Evolutionary conservation across 1,140 invertebrate species (phyloP).

Genomic region (Belonocnema kinseyi): DNA sequence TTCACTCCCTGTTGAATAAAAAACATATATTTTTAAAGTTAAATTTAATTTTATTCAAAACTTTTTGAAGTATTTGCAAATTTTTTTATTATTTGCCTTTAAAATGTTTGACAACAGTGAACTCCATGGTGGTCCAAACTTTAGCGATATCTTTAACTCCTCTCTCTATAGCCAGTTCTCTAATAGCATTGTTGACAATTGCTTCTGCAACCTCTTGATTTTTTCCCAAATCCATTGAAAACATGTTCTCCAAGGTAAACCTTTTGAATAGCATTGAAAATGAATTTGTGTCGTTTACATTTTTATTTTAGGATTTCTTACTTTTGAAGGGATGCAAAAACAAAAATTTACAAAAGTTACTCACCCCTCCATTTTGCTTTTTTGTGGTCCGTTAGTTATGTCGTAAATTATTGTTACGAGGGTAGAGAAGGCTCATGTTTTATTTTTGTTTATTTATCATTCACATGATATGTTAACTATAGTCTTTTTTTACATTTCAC

Average conservation of each 20-base stretch:
- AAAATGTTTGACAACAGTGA: slow-evolving; percentile 81
- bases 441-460: no score
- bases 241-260: slow-evolving; percentile 93
- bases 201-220: slow-evolving; percentile 89
- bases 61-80: slow-evolving; percentile 36
- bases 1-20: slow-evolving; percentile 71
- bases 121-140: slow-evolving; percentile 84
- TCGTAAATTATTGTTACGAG: not conserved
- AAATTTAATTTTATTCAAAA: not conserved
- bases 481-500: no score
- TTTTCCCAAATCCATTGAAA: slow-evolving; percentile 91
- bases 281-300: not conserved
- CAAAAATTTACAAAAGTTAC: not conserved
- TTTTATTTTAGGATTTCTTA: not conserved
- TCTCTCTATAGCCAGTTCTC: slow-evolving; percentile 91
- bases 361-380: slow-evolving; percentile 24
- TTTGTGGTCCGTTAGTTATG: not conserved
- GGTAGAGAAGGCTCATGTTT: not conserved
- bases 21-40: not conserved
- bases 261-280: slow-evolving; percentile 47
- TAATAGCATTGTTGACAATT: slow-evolving; percentile 91
- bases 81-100: slow-evolving; percentile 79
- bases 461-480: no score
- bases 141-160: slow-evolving; percentile 87
- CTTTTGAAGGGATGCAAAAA: not conserved